Conservation (phyloP, 2,797 vertebrate genomes). For the Ctenochaetus hawaiiensis region DNA sequence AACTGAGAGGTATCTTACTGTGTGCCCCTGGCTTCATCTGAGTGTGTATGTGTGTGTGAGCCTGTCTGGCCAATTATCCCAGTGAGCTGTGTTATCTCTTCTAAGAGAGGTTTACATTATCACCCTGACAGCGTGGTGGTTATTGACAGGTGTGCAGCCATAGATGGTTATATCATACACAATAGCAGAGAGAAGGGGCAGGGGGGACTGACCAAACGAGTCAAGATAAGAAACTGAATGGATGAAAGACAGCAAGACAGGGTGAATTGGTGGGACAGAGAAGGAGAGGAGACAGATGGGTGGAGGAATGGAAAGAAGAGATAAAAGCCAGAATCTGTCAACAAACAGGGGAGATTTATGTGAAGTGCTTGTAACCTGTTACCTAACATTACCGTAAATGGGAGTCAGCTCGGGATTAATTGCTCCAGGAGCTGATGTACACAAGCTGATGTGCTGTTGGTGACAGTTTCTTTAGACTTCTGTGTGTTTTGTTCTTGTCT, state of each 20-base stretch:
- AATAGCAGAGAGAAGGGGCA: constrained; percentile 14
- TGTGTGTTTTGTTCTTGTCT: neutral
- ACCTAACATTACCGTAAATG: constrained; percentile 64
- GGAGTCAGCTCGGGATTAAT: constrained; percentile 43
- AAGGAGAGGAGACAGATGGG: constrained; percentile 21
- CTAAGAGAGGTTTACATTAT: constrained; percentile 64
- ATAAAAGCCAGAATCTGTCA: constrained; percentile 74
- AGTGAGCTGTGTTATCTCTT: constrained; percentile 67
- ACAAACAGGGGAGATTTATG: constrained; percentile 63
- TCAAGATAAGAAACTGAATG: constrained; percentile 54
- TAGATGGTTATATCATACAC: constrained; percentile 52
- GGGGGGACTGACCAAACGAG: constrained; percentile 22
- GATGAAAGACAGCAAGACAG: constrained; percentile 36
- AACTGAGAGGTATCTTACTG: constrained; percentile 60
- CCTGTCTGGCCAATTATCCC: constrained; percentile 58
- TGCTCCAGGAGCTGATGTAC: constrained; percentile 36
- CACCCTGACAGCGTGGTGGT: constrained; percentile 62
- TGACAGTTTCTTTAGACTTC: neutral
- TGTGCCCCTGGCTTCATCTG: constrained; percentile 39
- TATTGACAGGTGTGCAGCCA: constrained; percentile 58
- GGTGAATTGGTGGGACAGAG: constrained; percentile 29
- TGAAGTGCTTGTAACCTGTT: constrained; percentile 58
- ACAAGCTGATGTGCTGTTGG: constrained; percentile 21
- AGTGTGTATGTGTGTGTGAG: constrained; percentile 29
- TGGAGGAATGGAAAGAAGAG: constrained; percentile 50